Percentiles rank a stretch among this genome's conserved stretches.
These are phyloP conservation scores for Scaptomyza graminum DNA, from an alignment of 1,140 invertebrate genomes.

Conservation along the genomic window DNA sequence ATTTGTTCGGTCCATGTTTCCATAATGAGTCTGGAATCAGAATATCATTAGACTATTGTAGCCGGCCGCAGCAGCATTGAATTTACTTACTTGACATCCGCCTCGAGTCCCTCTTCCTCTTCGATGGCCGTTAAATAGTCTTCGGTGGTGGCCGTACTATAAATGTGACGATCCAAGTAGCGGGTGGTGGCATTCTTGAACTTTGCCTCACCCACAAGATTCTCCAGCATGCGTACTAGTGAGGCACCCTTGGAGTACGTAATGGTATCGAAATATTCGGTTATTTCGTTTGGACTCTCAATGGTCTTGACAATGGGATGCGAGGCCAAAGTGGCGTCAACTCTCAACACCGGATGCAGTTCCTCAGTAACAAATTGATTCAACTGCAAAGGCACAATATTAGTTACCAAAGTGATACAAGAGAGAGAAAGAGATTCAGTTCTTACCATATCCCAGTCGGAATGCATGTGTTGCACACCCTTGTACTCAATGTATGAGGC, in stretches of 20 bases:
- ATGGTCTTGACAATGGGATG: conserved; percentile 95
- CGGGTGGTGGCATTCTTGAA: conserved; percentile 90
- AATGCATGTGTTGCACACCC: conserved; percentile 88
- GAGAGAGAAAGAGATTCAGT: no score
- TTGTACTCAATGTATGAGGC: conserved; percentile 94
- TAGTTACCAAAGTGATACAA: background rate
- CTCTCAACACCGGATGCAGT: conserved; percentile 89
- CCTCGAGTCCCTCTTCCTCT: conserved; percentile 70
- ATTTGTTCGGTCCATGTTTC: conserved; percentile 97
- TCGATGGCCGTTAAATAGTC: conserved; percentile 90
- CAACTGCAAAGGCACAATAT: conserved; percentile 84
- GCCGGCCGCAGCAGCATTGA: background rate
- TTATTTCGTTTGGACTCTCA: conserved; percentile 94
- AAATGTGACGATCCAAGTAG: conserved; percentile 90
- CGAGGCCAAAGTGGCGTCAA: conserved; percentile 92
- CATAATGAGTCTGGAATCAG: conserved; percentile 88
- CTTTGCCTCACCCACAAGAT: conserved; percentile 90
- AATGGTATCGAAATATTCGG: conserved; percentile 95
- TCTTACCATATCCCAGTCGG: conserved; percentile 92
- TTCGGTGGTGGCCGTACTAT: conserved; percentile 90
- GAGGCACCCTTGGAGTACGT: conserved; percentile 97
- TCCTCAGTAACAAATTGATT: conserved; percentile 90
- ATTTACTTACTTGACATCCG: conserved; percentile 85
- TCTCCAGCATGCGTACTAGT: conserved; percentile 95
- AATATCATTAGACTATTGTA: background rate